These are phyloP conservation scores for Antechinus stuartii DNA, from an alignment of 2,113 vertebrate species.

Conservation along the genomic window DNA sequence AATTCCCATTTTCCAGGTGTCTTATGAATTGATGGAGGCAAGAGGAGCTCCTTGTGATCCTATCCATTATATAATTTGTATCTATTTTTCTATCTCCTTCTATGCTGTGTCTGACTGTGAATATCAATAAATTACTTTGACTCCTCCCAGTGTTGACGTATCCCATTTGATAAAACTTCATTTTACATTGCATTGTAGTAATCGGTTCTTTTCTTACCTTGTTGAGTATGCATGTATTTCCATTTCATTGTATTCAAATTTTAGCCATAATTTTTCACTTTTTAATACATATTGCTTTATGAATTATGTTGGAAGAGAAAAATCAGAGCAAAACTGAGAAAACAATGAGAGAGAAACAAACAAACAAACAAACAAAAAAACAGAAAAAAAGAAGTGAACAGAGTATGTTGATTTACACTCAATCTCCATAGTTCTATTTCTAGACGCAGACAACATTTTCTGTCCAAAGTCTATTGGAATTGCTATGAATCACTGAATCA, in stretches of 20 bases:
- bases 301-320: too few relatives aligned
- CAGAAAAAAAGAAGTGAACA: too few relatives aligned
- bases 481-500: too few relatives aligned
- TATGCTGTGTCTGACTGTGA: background rate
- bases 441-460: too few relatives aligned
- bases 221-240: background rate
- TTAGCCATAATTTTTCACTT: too few relatives aligned
- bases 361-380: too few relatives aligned
- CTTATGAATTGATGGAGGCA: background rate
- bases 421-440: too few relatives aligned
- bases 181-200: background rate
- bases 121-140: background rate
- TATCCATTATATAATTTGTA: background rate
- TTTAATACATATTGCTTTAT: too few relatives aligned
- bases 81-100: background rate
- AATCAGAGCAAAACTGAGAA: too few relatives aligned
- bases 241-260: background rate
- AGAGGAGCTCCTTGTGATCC: background rate
- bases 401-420: too few relatives aligned
- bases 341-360: too few relatives aligned
- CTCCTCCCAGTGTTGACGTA: background rate
- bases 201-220: background rate
- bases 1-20: accelerated
- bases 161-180: background rate
- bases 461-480: too few relatives aligned